phyloP scores from a whole-genome alignment of 2,797 vertebrate species.

The Brachyrhaphis roseni region DNA sequence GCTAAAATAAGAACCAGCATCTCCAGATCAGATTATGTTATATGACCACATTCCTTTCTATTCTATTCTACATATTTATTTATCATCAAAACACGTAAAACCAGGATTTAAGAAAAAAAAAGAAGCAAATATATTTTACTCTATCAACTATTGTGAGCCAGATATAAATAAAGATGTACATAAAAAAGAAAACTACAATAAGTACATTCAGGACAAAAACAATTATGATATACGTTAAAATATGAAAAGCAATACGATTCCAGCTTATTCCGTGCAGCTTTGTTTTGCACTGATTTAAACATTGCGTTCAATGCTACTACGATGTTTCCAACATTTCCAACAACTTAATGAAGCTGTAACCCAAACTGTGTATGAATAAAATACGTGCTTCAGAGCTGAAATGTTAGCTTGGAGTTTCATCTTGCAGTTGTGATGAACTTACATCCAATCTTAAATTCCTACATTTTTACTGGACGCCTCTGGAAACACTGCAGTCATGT shows the following conservation, averaged over 20 bases:
- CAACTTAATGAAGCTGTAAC: neutral
- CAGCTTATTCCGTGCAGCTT: neutral
- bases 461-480: neutral
- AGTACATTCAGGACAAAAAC: neutral
- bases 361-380: neutral
- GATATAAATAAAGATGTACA: neutral
- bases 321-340: neutral
- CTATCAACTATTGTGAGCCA: neutral
- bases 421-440: neutral
- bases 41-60: too few relatives aligned
- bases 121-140: neutral
- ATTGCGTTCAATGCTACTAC: neutral
- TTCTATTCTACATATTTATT: too few relatives aligned
- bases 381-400: neutral
- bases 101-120: too few relatives aligned
- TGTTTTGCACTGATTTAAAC: neutral
- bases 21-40: neutral
- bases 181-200: neutral
- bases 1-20: neutral
- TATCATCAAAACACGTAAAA: too few relatives aligned
- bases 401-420: neutral
- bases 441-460: neutral
- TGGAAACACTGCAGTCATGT: slow-evolving; percentile 5
- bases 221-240: neutral
- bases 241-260: neutral